Evolutionary conservation across 2,888 invertebrate species (phyloP), one percentile per base, ranked within the genome.

Genomic region (Thereva unica): DNA sequence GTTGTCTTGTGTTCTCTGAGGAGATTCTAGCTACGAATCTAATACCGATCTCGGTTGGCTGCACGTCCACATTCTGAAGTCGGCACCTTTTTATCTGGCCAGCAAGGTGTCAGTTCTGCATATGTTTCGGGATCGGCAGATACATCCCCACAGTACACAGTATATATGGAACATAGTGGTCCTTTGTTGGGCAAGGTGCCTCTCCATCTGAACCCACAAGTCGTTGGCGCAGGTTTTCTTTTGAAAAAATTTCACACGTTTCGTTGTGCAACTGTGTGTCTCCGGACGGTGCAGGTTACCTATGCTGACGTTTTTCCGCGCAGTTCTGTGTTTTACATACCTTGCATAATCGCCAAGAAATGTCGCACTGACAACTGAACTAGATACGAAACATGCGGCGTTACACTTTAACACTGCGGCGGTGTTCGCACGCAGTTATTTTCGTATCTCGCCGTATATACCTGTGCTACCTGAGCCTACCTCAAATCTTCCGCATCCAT

Each of bases 261-360:
- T n/a, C 38, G 41, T 50, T 50, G 40, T 34, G 42, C 50, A 61
- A 50, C 34, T 5, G 50, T 50, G 40, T 50, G 40, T 23, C 61
- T 23, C 2, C 23, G 23, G 23, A 23, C 23, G 23, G 23, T 23
- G 23, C 23, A 23, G 23, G 23, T 23, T 23, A 61, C 50, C 34
- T 61, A 23, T 41, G 49, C 38, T 7, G 6, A 5, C 34, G 50
- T 23, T 5, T 50, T 50, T 50, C 35, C 35, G 34, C n/a, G 40
- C n/a, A 10, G 50, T 10, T 10, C 41, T 4, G 23, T 50, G 45
- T 23, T 40, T 8, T n/a, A 23, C 9, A 23, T 50, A 7, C 9
- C 40, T 61, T 61, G 61, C 61, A 50, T 61, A 61, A 61, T 50
- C 49, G 12, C 34, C 40, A 34, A 34, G 61, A 61, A 61, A 61